Base-by-base conservation (phyloP, 2,888 invertebrate genomes). In the Athalia cordata region DNA sequence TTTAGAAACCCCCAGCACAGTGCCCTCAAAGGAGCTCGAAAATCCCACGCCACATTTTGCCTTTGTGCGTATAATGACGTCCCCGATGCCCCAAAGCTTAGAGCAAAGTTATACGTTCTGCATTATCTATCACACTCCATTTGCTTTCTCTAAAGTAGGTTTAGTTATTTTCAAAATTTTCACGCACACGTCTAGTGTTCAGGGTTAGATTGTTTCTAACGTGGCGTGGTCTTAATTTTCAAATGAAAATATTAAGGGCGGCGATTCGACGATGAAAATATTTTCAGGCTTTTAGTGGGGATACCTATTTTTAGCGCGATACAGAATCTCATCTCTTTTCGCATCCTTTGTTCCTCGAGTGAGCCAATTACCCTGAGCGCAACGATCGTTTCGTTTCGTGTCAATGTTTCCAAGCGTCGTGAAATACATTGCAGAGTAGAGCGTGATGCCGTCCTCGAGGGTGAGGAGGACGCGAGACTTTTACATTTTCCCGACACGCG, bases 311-410 rank as follows among this genome's bases (percentile, higher is more conserved):
- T 29, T 2, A 29, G 2, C 29, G 29, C 15, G 68, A 55, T 68
- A 50, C 68, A 68, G 68, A 68, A 52, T 68, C 55, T 68, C 68
- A 68, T 68, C 68, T 68, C 68, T 52, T 52, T 29, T 55, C 55
- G 15, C 29, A 68, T 68, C 68, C 68, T 55, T 68, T 68, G 68
- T 68, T 66, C 66, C 47, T 66, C 68, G 11, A 11, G n/a, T 11
- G 13, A 43, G 43, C 29, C 68, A 68, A 68, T 66, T 66, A 66
- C 66, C 49, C 8, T 15, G 45, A 45, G 15, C 29, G 29, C 29
- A 29, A 29, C 11, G 15, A 9, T 68, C 55, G 68, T 68, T 68
- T 68, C 3, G 9, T 55, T 52, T 52, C 52, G 55, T 68, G 29
- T 29, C 7, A 29, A 55, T 7, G 52, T 52, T 55, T 50, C 29